A percentile compares a stretch with the other conserved stretches of the same genome.
Evolutionary conservation across 1,140 invertebrate genomes (phyloP).

Genomic region (Laodelphax striatellus): DNA sequence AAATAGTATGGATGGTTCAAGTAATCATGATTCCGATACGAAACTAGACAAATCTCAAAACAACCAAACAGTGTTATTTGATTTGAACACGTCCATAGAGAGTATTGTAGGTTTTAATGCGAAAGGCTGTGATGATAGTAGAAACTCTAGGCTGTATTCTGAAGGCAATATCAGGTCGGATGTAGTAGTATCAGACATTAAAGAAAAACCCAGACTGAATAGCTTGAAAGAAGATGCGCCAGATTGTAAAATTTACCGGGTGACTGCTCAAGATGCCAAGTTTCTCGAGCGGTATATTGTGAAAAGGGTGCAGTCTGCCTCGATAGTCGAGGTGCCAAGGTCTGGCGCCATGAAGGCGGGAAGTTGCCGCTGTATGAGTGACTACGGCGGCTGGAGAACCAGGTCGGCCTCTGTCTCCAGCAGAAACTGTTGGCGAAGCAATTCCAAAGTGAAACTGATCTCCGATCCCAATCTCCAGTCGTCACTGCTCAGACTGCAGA

Average conservation of each 20-base stretch:
- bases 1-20: neutral
- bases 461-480: slow-evolving; percentile 20
- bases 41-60: slow-evolving; percentile 3
- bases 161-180: slow-evolving; percentile 9
- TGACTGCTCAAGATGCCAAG: slow-evolving; percentile 1
- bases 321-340: slow-evolving; percentile 19
- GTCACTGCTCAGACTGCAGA: slow-evolving; percentile 24
- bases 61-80: slow-evolving; percentile 10
- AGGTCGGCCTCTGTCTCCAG: slow-evolving; percentile 19
- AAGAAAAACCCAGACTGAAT: neutral
- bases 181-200: neutral
- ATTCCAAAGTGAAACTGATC: slow-evolving; percentile 22
- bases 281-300: slow-evolving; percentile 17
- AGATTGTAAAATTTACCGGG: neutral
- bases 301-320: slow-evolving; percentile 22
- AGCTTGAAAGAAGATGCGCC: neutral
- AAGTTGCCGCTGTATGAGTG: slow-evolving; percentile 15
- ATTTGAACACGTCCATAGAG: slow-evolving; percentile 3
- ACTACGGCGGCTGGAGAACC: slow-evolving; percentile 17
- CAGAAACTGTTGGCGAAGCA: slow-evolving; percentile 11
- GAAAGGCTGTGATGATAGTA: neutral
- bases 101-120: slow-evolving; percentile 4
- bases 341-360: slow-evolving; percentile 14
- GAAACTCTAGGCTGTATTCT: neutral
- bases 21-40: neutral